Percentiles rank a stretch among this genome's conserved stretches.
Evolutionary conservation across 1,140 invertebrate species (phyloP).

Genomic region (Acromyrmex heyeri): DNA sequence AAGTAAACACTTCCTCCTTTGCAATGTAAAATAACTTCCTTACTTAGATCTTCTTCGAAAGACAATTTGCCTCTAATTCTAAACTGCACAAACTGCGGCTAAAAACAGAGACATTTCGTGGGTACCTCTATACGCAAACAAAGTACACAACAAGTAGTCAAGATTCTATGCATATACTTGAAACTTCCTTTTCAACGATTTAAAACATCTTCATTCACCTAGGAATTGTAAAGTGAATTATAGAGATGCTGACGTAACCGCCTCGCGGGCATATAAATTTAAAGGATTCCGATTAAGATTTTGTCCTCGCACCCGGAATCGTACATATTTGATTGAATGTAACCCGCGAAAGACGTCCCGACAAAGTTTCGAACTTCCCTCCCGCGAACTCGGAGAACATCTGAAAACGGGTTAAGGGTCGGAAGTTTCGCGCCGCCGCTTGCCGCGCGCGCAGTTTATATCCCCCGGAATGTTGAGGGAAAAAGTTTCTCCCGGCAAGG

Average conservation of each 20-base stretch:
- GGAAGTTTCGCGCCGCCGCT: slow-evolving; percentile 61
- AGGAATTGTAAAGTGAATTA: slow-evolving; percentile 18
- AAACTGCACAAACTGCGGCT: slow-evolving; percentile 6
- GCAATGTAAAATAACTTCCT: slow-evolving; percentile 46
- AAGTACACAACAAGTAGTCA: neutral
- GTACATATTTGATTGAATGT: slow-evolving; percentile 59
- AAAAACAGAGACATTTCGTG: neutral
- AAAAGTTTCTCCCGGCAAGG: slow-evolving; percentile 51
- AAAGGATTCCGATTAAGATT: slow-evolving; percentile 53
- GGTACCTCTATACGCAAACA: neutral
- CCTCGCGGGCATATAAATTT: slow-evolving; percentile 23
- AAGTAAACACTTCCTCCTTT: slow-evolving; percentile 12
- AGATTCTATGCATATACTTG: neutral
- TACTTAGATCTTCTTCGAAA: neutral
- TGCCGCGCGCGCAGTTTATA: slow-evolving; percentile 59
- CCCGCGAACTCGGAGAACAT: slow-evolving; percentile 62
- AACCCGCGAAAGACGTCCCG: slow-evolving; percentile 50
- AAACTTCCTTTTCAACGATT: neutral
- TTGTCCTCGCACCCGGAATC: slow-evolving; percentile 39
- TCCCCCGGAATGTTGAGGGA: slow-evolving; percentile 57
- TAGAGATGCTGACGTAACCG: slow-evolving; percentile 1
- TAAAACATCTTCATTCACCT: neutral
- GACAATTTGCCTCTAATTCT: neutral
- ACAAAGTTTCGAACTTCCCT: slow-evolving; percentile 58
- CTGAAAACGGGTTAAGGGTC: slow-evolving; percentile 64